These are phyloP conservation scores for Lepidocyrtinus sp. DNA, from an alignment of 2,888 invertebrate species.

Conservation along the genomic window DNA sequence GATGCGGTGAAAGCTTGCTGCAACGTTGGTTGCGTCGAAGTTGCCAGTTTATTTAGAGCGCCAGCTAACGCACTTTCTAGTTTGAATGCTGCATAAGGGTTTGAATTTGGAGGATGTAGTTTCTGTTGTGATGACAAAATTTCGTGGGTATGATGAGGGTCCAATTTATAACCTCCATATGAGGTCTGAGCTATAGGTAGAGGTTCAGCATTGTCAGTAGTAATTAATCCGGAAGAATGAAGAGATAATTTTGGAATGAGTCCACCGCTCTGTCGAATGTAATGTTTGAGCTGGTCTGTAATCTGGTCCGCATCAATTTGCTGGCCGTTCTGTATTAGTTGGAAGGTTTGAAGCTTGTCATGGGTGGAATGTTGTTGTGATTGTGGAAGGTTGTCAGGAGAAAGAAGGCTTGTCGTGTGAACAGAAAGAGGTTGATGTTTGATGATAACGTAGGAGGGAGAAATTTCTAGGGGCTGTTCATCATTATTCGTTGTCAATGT, in stretches of 20 bases:
- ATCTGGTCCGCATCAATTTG: slow-evolving; percentile 43
- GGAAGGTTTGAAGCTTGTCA: slow-evolving; percentile 43
- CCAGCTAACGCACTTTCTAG: neutral
- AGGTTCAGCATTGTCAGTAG: slow-evolving; percentile 20
- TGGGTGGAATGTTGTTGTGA: slow-evolving; percentile 2
- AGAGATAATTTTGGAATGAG: slow-evolving; percentile 51
- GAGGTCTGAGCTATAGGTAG: neutral
- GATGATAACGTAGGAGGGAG: slow-evolving; percentile 52
- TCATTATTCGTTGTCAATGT: slow-evolving; percentile 31
- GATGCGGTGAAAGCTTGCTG: slow-evolving; percentile 27
- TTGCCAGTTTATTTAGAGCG: slow-evolving; percentile 3
- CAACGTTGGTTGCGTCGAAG: slow-evolving; percentile 17
- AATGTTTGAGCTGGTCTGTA: slow-evolving; percentile 46
- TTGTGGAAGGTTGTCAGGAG: slow-evolving; percentile 36
- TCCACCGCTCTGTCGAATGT: slow-evolving; percentile 50
- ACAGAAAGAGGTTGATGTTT: slow-evolving; percentile 55
- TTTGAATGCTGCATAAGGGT: neutral
- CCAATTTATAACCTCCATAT: neutral
- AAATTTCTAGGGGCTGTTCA: slow-evolving; percentile 47
- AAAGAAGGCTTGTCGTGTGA: slow-evolving; percentile 42
- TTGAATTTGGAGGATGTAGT: neutral
- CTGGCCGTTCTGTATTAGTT: slow-evolving; percentile 50
- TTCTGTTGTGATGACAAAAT: too few species aligned
- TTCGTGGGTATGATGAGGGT: too few species aligned
- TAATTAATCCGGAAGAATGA: slow-evolving; percentile 51